Base-by-base conservation (phyloP, 1,140 invertebrate species). In the Triops cancriformis region DNA sequence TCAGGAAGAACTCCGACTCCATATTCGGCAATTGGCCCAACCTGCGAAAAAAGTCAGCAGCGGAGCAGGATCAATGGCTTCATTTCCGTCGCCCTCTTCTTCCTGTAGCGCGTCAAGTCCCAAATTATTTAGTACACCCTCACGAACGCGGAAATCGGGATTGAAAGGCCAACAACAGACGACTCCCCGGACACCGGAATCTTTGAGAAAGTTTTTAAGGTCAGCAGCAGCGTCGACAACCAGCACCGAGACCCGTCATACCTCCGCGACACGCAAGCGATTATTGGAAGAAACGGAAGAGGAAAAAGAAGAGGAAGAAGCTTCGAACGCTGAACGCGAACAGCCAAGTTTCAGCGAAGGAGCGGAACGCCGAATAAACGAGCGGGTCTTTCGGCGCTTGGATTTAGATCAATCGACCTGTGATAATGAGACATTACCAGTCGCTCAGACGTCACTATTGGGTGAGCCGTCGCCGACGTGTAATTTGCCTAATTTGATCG, bases 401-500 rank as follows among this genome's bases (percentile, higher is more conserved):
- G 83, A 26, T 78, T 75, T 74, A 73, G 72, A 77, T 26, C 26
- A 28, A 14, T 23, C 41, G 76, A 18, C 64, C 42, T 23, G 76
- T 42, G 14, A 27, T 72, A 27, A 77, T 42, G 26, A 26, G 45
- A 27, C 42, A 27, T 14, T 64, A 26, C n/a, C 28, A 31, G 45
- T 37, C 37, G 27, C 72, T 64, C 6, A 72, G 23, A 26, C 23
- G 51, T 77, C 43, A 37, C 76, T 27, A 37, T 37, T 37, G 31
- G 72, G 26, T 75, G 76, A 78, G 51, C 37, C 72, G 76, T 91
- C 90, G 0, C 91, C 91, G 0, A 93, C 91, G 0, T 86, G 87
- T 6, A 91, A 93, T 84, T 84, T 94, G 27, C 93, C 93, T 0
- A 92, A 94, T 84, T 93, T 88, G 80, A 91, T 92, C 0, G 79